phyloP scores from a whole-genome alignment of 2,113 vertebrate genomes.

The Chaetorhynchus papuensis region DNA sequence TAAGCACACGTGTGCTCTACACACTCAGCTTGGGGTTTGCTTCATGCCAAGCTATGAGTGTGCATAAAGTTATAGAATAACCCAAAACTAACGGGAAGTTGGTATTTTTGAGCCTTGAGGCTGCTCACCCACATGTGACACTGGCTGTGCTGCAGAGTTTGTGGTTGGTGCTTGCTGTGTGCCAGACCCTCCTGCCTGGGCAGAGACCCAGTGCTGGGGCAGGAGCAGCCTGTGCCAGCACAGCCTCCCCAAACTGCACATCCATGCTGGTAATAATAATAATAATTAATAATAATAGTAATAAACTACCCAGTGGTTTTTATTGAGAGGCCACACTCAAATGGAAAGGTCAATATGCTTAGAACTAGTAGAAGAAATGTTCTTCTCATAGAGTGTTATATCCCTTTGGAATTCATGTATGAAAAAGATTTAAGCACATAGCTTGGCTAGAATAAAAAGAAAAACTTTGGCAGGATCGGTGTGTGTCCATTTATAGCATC shows the following conservation, averaged over 20 bases:
- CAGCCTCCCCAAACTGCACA: neutral
- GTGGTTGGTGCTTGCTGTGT: neutral
- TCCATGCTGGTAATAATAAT: neutral
- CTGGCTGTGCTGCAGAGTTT: neutral
- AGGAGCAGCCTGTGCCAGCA: neutral
- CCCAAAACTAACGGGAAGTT: rapidly evolving
- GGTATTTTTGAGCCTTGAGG: neutral
- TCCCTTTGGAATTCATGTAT: neutral
- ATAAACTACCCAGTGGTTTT: neutral
- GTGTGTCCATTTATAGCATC: neutral
- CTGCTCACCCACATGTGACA: neutral
- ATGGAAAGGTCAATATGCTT: neutral
- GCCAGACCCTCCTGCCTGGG: neutral
- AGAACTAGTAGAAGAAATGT: neutral
- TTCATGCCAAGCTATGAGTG: rapidly evolving
- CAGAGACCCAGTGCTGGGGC: neutral
- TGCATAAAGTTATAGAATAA: neutral
- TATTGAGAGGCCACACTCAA: neutral
- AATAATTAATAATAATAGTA: neutral
- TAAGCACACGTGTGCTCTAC: neutral
- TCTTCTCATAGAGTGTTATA: neutral
- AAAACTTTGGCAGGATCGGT: neutral
- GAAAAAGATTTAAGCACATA: neutral
- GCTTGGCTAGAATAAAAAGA: neutral
- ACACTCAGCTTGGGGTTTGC: rapidly evolving